Evolutionary conservation across 2,797 vertebrate species (phyloP), one percentile per base, ranked within the genome.

Genomic region (Chloroceryle inda): DNA sequence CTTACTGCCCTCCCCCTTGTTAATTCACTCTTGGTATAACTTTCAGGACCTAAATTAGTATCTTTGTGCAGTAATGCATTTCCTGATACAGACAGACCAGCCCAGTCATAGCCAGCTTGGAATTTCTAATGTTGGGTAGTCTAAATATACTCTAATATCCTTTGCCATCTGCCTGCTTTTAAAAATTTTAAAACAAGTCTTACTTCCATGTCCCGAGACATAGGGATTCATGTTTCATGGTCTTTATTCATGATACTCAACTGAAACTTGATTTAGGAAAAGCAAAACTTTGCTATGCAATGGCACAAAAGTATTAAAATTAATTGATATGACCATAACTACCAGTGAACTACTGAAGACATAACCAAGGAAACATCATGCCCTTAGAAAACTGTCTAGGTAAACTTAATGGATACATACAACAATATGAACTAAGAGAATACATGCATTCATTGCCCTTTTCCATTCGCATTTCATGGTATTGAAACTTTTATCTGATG

Each of bases 361-460:
- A 8, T 62, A 93, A 92, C 71, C 42, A 79, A 79, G 58, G 62
- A 92, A 83, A 85, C 85, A 79, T 77, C 47, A 31, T 3, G 35
- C 24, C 62, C 92, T 88, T 80, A 85, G 72, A 91, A 63, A 94
- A 92, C 31, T 71, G 20, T 77, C 89, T 64, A 8, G 82, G 76
- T 68, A 71, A 90, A 91, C 76, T 77, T 80, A 92, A 89, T 84
- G 79, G 82, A 58, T 91, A 53, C 29, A 38, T 61, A 61, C 37
- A 88, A 72, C 38, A 71, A 26, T 35, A 62, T 77, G 95, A 95
- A 94, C 93, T 95, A 68, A 97, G 42, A 76, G 95, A 95, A 96
- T 95, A 88, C 49, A 95, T 95, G 76, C 88, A 95, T 95, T 95
- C 76, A 89, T 95, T 95, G 92, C 62, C 73, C 33, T 85, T 66